phyloP scores from a whole-genome alignment of 2,797 vertebrate species.

The Galago senegalensis region DNA sequence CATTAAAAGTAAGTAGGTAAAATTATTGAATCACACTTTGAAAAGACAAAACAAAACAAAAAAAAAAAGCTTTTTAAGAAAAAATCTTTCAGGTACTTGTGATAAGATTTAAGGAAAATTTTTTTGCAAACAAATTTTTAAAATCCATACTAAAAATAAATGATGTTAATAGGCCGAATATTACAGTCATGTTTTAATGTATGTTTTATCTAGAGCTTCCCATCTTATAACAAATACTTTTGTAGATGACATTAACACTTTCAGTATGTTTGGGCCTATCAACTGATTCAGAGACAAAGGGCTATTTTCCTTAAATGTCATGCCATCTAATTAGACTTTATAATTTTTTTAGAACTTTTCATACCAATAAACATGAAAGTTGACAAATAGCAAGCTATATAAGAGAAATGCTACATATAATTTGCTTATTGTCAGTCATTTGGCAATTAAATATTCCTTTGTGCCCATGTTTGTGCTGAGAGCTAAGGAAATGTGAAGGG shows the following conservation, averaged over 20 bases:
- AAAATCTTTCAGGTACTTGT: constrained; percentile 10
- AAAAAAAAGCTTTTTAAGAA: not conserved
- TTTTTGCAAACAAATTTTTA: constrained; percentile 3
- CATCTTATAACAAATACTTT: constrained; percentile 35
- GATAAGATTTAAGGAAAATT: not conserved
- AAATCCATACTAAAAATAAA: not conserved
- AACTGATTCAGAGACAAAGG: not conserved
- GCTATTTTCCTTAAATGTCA: not conserved
- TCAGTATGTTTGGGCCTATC: not conserved
- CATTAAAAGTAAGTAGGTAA: not conserved
- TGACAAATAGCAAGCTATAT: not conserved
- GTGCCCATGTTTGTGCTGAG: not conserved
- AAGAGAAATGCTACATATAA: not conserved
- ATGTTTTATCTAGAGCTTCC: not conserved
- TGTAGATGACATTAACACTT: not conserved
- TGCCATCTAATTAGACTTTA: not conserved
- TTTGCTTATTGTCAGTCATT: not conserved
- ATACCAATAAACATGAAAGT: constrained; percentile 1
- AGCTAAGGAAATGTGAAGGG: constrained; percentile 30
- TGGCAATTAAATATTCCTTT: not conserved
- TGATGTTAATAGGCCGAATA: not conserved
- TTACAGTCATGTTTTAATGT: not conserved
- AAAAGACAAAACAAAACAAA: not conserved
- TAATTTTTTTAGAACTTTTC: not conserved
- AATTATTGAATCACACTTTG: not conserved